Conservation (phyloP, 1,140 invertebrate genomes). For the Aphelenchoides fujianensis region DNA sequence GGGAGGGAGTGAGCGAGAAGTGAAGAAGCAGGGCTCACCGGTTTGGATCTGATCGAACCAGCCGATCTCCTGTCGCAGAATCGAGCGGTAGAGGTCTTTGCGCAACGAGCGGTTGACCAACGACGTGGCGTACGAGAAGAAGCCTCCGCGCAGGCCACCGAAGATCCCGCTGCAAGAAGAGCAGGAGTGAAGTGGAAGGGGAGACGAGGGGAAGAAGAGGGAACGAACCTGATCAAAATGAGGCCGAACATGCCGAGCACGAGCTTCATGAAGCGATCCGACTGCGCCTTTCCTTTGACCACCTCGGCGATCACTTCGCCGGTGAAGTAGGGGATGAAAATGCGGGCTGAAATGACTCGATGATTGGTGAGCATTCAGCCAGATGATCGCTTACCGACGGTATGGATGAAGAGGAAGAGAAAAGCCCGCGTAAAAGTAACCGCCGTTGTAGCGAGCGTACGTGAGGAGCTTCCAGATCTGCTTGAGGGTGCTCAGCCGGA, state of each 20-base stretch:
- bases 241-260: constrained; percentile 28
- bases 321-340: constrained; percentile 44
- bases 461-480: constrained; percentile 12
- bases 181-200: constrained; percentile 1
- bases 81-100: constrained; percentile 43
- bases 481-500: constrained; percentile 1
- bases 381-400: constrained; percentile 37
- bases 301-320: constrained; percentile 42
- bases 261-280: constrained; percentile 17
- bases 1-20: too few species aligned
- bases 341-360: constrained; percentile 51
- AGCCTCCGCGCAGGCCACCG: constrained; percentile 47
- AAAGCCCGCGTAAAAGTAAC: constrained; percentile 44
- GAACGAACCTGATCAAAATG: constrained; percentile 33
- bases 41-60: constrained; percentile 49
- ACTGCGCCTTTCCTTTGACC: constrained; percentile 23
- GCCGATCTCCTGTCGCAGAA: constrained; percentile 49
- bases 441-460: constrained; percentile 21
- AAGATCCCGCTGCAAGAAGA: constrained; percentile 28
- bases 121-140: constrained; percentile 49
- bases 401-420: constrained; percentile 43
- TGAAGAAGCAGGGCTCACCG: too few species aligned
- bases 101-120: constrained; percentile 38
- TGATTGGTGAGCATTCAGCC: not conserved
- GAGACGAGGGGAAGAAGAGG: too few species aligned